Evolutionary conservation across 1,140 invertebrate genomes (phyloP), one percentile per base, ranked within the genome.

Genomic region (Saccostrea cuccullata): DNA sequence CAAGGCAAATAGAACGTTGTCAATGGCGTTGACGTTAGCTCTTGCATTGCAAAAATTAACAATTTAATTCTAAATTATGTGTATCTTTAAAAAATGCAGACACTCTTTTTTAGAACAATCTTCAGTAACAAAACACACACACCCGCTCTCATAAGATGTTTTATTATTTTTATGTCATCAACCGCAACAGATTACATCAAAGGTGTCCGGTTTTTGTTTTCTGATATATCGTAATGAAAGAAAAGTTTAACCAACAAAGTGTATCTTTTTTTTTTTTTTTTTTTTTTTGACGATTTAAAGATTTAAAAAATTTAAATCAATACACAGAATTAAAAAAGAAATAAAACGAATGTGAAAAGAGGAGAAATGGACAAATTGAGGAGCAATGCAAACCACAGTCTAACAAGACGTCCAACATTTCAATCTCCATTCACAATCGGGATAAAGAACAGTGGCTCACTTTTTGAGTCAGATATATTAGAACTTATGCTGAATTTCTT

Each of bases 1-100:
- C 9, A 87, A n/a, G 9, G 86, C 82, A 15, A 84, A 56, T 11
- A 84, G 56, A 8, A 82, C 58, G 9, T 40, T 82, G 40, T 87
- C 77, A 6, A 26, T 60, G 2, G 83, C 11, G 13, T 84, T 82
- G 0, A 87, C 15, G 5, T 47, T 55, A 3, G 82, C 82, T 67
- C 86, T 55, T 87, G 20, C 20, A 67, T 20, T 20, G n/a, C 60
- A 20, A 67, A 67, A 67, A 23, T 23, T 36, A 36, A 67, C 60
- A 20, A 20, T 67, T 23, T n/a, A 64, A 64, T 64, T 15, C 15
- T 13, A 64, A 64, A 20, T n/a, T 13, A 64, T 20, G 5, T n/a
- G n/a, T 20, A 64, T 64, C 60, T 20, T 64, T 12, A 64, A 5
- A 15, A 64, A 64, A 64, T n/a, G 15, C 15, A 64, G n/a, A 64